Evolutionary conservation across 2,113 vertebrate species (phyloP), one percentile per base, ranked within the genome.

Genomic region (Struthidea cinerea): DNA sequence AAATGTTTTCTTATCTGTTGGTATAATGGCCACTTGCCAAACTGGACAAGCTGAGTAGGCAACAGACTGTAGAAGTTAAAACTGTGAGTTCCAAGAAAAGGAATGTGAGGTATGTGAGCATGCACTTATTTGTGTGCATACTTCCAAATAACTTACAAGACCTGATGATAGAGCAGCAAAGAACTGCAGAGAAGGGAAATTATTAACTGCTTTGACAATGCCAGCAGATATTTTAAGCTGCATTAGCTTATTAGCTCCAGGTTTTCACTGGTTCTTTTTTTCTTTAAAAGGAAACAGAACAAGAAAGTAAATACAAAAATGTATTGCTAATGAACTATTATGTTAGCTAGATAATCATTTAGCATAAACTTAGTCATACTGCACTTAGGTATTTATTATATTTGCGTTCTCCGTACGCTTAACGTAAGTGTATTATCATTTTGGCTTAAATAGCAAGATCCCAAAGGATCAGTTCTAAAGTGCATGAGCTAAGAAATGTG

Each of bases 211-310:
- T 70, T 76, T 64, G 68, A 87, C 64, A 89, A 71, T 75, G 88
- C 55, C 90, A 94, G 71, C 27, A 93, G 41, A 93, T 75, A 90
- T 78, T 93, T 95, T 88, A 91, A 84, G 68, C 44, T 64, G n/a
- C 52, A 68, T 95, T 90, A 75, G n/a, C 53, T 93, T 91, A 93
- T 96, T 89, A 89, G 30, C 49, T 90, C 80, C 94, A 93, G 90
- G 82, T 90, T 94, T 93, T 90, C 47, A 47, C 26, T 73, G 26
- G 1, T 33, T 75, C 16, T 50, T 22, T 68, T 80, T 59, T 73
- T 21, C 12, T 71, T 84, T 64, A 60, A 82, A 86, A 80, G 47
- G 49, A 92, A 92, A 74, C 35, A 94, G 75, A 70, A 35, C 15
- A 32, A 87, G 68, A 74, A 84, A 69, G 10, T 70, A 83, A 94